phyloP scores from a whole-genome alignment of 2,888 invertebrate species.

The Abscondita cerata region DNA sequence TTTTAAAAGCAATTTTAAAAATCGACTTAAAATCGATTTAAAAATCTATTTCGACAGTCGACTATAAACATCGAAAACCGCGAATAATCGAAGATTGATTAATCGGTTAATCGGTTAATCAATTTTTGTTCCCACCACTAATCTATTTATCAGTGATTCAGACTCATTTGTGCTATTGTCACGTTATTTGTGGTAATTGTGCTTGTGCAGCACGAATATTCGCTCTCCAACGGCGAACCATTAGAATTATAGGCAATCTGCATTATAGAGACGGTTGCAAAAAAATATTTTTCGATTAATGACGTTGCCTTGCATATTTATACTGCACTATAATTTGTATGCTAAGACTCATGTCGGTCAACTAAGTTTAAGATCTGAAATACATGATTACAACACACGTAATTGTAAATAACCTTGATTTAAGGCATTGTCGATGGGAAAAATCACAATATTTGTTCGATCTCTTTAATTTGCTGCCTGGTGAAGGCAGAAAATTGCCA shows the following conservation, averaged over 20 bases:
- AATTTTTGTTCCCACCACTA: no score
- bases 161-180: background rate
- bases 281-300: background rate
- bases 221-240: background rate
- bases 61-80: no score
- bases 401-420: no score
- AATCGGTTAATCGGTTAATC: no score
- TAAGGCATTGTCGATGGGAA: no score
- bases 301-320: background rate
- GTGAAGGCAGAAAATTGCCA: no score
- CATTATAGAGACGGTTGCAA: background rate
- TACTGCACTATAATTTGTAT: background rate
- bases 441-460: no score
- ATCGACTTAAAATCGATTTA: no score
- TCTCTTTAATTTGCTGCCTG: no score
- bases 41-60: no score
- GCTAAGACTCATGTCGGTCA: background rate
- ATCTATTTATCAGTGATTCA: background rate
- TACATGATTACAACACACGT: background rate
- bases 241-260: background rate
- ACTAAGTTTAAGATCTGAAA: background rate
- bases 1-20: no score
- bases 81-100: no score
- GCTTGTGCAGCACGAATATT: background rate
- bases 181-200: background rate